A percentile compares a stretch with the other conserved stretches of the same genome.
These are phyloP conservation scores for Girardinus metallicus DNA, from an alignment of 2,797 vertebrate species.

Conservation along the genomic window DNA sequence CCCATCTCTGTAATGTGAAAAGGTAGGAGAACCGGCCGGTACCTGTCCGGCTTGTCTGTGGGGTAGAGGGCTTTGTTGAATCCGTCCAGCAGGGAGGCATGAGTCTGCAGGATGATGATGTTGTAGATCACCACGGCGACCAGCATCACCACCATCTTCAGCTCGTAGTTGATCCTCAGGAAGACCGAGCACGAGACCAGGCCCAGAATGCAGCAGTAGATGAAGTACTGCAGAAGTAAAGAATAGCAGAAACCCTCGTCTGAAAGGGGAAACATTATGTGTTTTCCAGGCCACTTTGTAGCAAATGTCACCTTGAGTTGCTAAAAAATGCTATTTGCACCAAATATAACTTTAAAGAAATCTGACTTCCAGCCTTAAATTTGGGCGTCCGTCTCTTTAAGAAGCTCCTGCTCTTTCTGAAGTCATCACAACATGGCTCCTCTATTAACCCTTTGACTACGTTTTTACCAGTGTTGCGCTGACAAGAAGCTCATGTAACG, in stretches of 20 bases:
- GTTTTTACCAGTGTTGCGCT: no score
- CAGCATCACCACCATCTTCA: slow-evolving; percentile 98
- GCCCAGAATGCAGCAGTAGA: slow-evolving; percentile 97
- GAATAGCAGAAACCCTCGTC: background rate
- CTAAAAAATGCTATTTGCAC: no score
- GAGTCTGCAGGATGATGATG: slow-evolving; percentile 93
- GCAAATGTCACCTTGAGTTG: no score
- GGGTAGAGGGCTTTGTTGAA: slow-evolving; percentile 89
- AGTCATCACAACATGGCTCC: no score
- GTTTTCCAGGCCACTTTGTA: no score
- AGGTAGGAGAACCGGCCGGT: slow-evolving; percentile 13
- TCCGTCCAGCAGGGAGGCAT: slow-evolving; percentile 87
- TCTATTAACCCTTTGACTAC: no score
- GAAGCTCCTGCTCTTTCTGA: no score
- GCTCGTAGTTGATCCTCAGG: slow-evolving; percentile 96
- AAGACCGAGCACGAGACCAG: slow-evolving; percentile 97
- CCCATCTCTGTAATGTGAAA: slow-evolving; percentile 8
- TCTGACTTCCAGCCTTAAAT: no score
- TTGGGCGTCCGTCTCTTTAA: no score
- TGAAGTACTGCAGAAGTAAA: slow-evolving; percentile 88
- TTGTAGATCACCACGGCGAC: slow-evolving; percentile 93
- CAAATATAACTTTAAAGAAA: no score
- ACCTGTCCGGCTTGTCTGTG: slow-evolving; percentile 84
- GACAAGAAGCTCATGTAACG: no score
- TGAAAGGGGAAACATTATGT: background rate